These are phyloP conservation scores for Centroberyx gerrardi DNA, from an alignment of 2,797 vertebrate species.

Conservation along the genomic window DNA sequence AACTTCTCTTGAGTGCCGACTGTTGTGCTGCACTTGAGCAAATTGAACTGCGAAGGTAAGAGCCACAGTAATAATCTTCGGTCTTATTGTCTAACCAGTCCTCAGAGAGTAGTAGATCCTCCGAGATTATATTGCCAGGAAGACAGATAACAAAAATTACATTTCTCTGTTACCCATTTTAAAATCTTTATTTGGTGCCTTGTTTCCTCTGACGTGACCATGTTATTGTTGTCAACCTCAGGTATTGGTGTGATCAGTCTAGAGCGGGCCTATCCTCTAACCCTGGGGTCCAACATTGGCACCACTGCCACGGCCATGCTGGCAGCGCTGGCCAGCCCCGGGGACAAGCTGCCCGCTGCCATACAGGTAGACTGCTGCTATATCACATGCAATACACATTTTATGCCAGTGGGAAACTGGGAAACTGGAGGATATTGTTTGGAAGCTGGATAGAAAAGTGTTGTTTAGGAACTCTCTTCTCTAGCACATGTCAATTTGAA, in stretches of 20 bases:
- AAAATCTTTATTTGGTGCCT: neutral
- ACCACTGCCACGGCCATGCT: constrained; percentile 87
- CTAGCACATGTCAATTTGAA: no score
- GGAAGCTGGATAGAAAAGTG: no score
- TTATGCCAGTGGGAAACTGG: neutral
- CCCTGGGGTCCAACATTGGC: constrained; percentile 87
- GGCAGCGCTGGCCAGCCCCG: constrained; percentile 85
- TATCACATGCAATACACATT: constrained; percentile 1
- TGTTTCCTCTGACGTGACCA: neutral
- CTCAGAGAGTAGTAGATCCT: neutral
- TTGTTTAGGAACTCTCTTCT: neutral
- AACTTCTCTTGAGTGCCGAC: neutral
- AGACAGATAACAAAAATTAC: neutral
- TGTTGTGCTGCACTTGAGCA: neutral
- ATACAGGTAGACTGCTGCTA: constrained; percentile 77
- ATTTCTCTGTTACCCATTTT: neutral
- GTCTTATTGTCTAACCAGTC: neutral
- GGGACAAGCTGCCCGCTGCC: constrained; percentile 82
- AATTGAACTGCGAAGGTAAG: neutral
- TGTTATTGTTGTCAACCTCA: constrained; percentile 45
- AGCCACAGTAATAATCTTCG: neutral
- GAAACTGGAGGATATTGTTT: neutral
- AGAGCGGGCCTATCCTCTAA: constrained; percentile 87
- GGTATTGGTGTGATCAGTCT: constrained; percentile 87
- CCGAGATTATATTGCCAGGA: neutral